Evolutionary conservation across 2,888 invertebrate genomes (phyloP).

Genomic region (Melanostoma scalare): DNA sequence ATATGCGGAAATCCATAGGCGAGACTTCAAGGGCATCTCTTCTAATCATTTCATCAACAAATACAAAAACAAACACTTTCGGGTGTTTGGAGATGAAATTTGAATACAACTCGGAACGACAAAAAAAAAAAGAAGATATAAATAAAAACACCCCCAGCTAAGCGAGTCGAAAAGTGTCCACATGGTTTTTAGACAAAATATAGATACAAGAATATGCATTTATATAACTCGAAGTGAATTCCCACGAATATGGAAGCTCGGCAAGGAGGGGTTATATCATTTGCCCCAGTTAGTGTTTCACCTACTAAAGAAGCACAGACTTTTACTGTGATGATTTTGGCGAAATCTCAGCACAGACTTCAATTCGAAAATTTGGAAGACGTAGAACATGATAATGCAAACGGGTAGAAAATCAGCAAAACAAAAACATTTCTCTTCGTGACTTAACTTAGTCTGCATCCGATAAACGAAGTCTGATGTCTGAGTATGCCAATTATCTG

Average conservation of each 20-base stretch:
- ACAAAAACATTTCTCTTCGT: constrained; percentile 28
- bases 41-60: constrained; percentile 74
- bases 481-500: constrained; percentile 15
- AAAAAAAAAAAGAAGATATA: neutral
- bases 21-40: constrained; percentile 80
- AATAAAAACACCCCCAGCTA: constrained; percentile 30
- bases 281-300: constrained; percentile 64
- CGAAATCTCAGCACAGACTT: constrained; percentile 43
- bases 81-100: constrained; percentile 64
- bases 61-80: constrained; percentile 69
- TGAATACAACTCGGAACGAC: constrained; percentile 26
- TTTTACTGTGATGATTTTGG: constrained; percentile 16
- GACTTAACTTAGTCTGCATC: constrained; percentile 46
- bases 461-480: constrained; percentile 41
- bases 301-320: constrained; percentile 4
- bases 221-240: constrained; percentile 32
- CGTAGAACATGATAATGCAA: constrained; percentile 51
- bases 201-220: constrained; percentile 32
- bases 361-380: constrained; percentile 39
- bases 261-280: constrained; percentile 32
- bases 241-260: constrained; percentile 15
- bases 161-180: constrained; percentile 1
- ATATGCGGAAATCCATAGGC: constrained; percentile 80
- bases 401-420: constrained; percentile 7
- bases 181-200: constrained; percentile 10